Base-by-base conservation (phyloP, 2,113 vertebrate species). In the Bubo blakistoni region DNA sequence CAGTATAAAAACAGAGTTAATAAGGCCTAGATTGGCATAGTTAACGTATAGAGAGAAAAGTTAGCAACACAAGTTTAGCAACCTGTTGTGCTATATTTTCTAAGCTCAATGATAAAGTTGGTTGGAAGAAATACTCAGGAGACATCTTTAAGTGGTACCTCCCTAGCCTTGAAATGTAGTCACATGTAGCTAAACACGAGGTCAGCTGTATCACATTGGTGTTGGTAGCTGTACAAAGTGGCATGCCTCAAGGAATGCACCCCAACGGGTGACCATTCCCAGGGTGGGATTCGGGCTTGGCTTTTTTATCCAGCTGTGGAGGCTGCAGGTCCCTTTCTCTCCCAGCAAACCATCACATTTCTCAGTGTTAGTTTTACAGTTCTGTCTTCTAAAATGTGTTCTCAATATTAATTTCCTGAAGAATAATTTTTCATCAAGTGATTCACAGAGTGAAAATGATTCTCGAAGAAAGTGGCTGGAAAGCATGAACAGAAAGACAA, bases 361-460 rank as follows among this genome's bases (percentile, higher is more conserved):
- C 54, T 77, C 52, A 62, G 16, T 15, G 54, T 66, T 88, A 62
- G 24, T 46, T 85, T 88, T 67, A 73, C 19, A 77, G 11, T 77
- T 80, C 86, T 11, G 34, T 2, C 26, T 92, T 65, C 58, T 83
- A 58, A 92, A 92, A 83, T 3, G 0, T 29, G 6, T 66, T 62
- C 58, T 86, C 49, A 77, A 40, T 86, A 73, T 54, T 94, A 82
- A 90, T 85, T 82, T 94, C 32, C 66, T 16, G 30, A 61, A 80
- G 54, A 96, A 96, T 79, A 88, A 62, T 73, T 96, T 94, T 76
- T 93, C 66, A 51, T 82, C 46, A 83, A 66, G 25, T 57, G 40
- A 90, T 79, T 80, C 90, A 80, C 32, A 46, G 34, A 80, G 54
- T 90, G 54, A 95, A 90, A 92, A 82, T 70, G 0, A 73, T 90